Percentiles rank a stretch among this genome's conserved stretches.
These are phyloP conservation scores for Sphenopsis melanotis DNA, from an alignment of 2,797 vertebrate species.

Conservation along the genomic window DNA sequence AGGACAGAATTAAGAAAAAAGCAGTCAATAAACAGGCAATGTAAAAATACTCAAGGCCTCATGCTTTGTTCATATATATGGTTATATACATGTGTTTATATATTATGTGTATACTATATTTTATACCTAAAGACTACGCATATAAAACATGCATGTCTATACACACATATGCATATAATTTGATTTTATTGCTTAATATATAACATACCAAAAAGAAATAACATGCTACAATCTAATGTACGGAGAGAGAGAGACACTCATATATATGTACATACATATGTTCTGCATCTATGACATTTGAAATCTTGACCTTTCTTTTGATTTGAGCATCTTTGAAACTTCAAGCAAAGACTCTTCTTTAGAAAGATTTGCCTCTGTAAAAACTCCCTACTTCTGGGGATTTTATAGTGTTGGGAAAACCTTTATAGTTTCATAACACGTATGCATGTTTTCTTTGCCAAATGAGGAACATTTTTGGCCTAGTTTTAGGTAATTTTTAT, in stretches of 20 bases:
- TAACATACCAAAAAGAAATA: background rate
- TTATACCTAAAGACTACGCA: background rate
- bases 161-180: background rate
- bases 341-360: background rate
- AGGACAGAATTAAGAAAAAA: background rate
- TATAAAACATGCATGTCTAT: background rate
- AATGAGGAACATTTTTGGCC: background rate
- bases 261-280: rapidly evolving
- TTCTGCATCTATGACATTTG: background rate
- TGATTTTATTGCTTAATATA: background rate
- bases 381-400: background rate
- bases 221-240: background rate
- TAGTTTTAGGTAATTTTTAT: background rate
- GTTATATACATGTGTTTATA: background rate
- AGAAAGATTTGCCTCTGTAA: background rate
- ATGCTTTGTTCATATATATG: background rate
- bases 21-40: background rate
- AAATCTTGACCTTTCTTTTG: background rate
- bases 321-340: background rate
- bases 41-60: background rate
- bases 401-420: background rate
- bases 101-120: background rate
- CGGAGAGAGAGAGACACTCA: rapidly evolving
- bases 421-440: background rate
- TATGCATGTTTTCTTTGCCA: background rate